Base-by-base conservation (phyloP, 2,888 invertebrate genomes). In the Noctua janthe region DNA sequence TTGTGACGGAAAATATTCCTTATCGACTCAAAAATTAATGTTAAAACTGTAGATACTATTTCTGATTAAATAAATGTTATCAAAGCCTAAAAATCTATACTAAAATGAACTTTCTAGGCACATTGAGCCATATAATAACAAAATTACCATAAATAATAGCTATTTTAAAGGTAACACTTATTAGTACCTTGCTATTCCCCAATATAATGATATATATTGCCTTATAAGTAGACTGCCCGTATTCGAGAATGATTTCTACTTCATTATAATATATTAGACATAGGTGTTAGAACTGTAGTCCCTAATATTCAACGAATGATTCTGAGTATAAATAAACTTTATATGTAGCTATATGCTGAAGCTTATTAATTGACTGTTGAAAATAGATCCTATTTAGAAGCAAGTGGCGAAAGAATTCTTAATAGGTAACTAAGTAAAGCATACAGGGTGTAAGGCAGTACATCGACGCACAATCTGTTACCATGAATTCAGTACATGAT, bases 201-300 rank as follows among this genome's bases (percentile, higher is more conserved):
- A 67, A 74, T 71, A 80, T 71, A 76, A 80, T 72, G 2, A 75
- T 87, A 87, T 89, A 59, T 89, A 89, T 87, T 62, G 87, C 87
- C 89, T 87, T 89, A 87, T 64, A 78, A 74, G 88, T 87, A 85
- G 88, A 86, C 88, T 86, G 88, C 72, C 74, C 76, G 71, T 82
- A 66, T 85, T 81, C 39, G 35, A 87, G 17, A 81, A 86, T 76
- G 0, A 74, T 75, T 86, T 79, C 71, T 78, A 78, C 54, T 76
- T 69, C 76, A 77, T 51, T 54, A 29, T 47, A 76, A 76, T 47
- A 76, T 78, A 86, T 88, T 83, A 83, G 75, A 82, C 4, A 43
- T 88, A 89, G 88, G 10, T 84, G 47, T 81, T 88, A 85, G 83
- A 81, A 51, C 11, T 62, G 69, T 88, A 88, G 88, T 70, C 73